Percentiles rank a stretch among this genome's conserved stretches.
phyloP scores from a whole-genome alignment of 1,140 invertebrate genomes.

The Panulirus ornatus region DNA sequence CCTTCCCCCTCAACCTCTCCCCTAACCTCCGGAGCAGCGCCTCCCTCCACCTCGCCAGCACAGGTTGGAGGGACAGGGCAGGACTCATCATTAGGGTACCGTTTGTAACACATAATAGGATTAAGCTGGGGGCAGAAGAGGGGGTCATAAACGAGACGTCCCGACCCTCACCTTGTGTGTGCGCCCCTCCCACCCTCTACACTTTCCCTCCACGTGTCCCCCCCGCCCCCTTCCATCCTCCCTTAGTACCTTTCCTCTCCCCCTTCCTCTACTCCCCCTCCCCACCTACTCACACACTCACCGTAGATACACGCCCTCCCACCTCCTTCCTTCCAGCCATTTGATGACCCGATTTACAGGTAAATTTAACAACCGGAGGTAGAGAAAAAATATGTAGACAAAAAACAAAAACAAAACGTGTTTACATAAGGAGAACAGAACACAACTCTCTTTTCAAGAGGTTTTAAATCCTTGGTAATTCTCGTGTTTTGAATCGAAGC shows the following conservation, averaged over 20 bases:
- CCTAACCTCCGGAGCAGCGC: neutral
- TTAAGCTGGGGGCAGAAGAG: conserved; percentile 35
- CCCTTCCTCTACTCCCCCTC: no score
- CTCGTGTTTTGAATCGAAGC: no score
- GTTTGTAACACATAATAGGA: conserved; percentile 69
- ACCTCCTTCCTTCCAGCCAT: no score
- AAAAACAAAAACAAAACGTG: no score
- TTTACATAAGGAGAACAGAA: no score
- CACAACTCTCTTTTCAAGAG: no score
- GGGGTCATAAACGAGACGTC: conserved; percentile 53
- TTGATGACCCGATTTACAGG: no score
- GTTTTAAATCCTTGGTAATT: no score
- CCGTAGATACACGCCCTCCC: neutral
- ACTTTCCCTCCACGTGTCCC: neutral
- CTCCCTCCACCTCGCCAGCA: neutral
- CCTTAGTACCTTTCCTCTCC: neutral
- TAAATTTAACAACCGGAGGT: no score
- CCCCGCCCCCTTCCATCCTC: neutral
- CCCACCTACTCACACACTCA: neutral
- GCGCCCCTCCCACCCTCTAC: neutral
- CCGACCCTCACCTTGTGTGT: neutral
- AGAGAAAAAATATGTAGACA: no score
- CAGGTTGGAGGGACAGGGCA: neutral
- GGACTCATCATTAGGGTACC: conserved; percentile 60
- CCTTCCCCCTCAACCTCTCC: neutral